These are phyloP conservation scores for Numenius phaeopus DNA, from an alignment of 2,797 vertebrate genomes.

Conservation along the genomic window DNA sequence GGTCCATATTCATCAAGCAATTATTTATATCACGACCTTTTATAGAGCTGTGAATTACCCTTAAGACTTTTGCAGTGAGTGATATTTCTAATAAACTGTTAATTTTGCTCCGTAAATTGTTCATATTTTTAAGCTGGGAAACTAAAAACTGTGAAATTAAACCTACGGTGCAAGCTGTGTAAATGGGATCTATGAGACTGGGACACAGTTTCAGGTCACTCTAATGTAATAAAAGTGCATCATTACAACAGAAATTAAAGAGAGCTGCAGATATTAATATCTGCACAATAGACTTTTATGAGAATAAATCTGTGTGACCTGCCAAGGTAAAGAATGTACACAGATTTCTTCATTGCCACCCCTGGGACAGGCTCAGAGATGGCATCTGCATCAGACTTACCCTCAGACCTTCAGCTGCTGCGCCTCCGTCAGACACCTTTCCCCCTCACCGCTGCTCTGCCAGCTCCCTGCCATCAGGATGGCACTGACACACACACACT, in stretches of 20 bases:
- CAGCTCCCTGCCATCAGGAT: neutral
- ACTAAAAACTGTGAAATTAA: slow-evolving; percentile 84
- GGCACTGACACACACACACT: rapidly evolving
- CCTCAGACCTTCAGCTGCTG: neutral
- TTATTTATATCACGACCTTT: slow-evolving; percentile 78
- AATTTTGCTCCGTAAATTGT: slow-evolving; percentile 72
- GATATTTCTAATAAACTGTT: slow-evolving; percentile 76
- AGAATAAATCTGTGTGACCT: slow-evolving; percentile 12
- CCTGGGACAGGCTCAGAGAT: neutral
- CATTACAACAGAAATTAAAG: slow-evolving; percentile 49
- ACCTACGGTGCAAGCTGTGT: slow-evolving; percentile 64
- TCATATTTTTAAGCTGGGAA: slow-evolving; percentile 70
- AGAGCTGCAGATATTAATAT: slow-evolving; percentile 25
- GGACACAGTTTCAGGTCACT: slow-evolving; percentile 58
- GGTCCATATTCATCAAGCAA: slow-evolving; percentile 67
- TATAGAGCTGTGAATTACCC: slow-evolving; percentile 68
- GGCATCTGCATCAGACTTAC: neutral
- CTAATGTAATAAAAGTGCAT: slow-evolving; percentile 50
- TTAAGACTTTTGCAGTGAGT: slow-evolving; percentile 70
- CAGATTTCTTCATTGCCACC: neutral
- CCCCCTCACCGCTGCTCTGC: rapidly evolving
- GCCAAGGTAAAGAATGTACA: slow-evolving; percentile 12
- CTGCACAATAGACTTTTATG: slow-evolving; percentile 26
- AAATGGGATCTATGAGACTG: slow-evolving; percentile 57
- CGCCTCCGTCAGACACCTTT: neutral